Percentiles rank a stretch among this genome's conserved stretches.
Conservation (phyloP, 2,113 vertebrate species). For the Oreochromis tanganicae region DNA sequence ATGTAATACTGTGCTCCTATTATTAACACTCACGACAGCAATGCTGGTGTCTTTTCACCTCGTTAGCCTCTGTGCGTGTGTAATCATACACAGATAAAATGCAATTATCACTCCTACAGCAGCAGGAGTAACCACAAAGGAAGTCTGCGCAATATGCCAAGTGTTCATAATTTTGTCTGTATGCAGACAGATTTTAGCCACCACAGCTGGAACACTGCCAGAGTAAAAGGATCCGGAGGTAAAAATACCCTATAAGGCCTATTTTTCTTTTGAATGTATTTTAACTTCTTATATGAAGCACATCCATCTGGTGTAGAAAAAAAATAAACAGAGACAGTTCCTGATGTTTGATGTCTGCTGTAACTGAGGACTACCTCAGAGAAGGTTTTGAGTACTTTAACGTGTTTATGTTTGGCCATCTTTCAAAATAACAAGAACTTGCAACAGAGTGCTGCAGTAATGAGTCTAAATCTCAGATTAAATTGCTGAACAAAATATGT, state of each 20-base stretch:
- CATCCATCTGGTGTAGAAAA: background rate
- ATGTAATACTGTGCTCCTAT: background rate
- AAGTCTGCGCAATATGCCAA: background rate
- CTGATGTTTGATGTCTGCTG: background rate
- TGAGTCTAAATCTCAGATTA: background rate
- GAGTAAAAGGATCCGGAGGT: background rate
- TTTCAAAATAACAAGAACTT: background rate
- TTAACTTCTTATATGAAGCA: background rate
- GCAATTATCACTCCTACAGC: background rate
- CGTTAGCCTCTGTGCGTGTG: accelerated
- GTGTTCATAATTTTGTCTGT: background rate
- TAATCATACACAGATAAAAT: background rate
- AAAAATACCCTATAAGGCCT: background rate
- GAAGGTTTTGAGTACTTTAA: background rate
- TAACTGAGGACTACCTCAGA: background rate
- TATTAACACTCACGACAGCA: background rate
- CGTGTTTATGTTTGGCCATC: background rate
- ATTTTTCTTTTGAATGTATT: background rate
- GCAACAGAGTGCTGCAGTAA: background rate
- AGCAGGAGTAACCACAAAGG: background rate
- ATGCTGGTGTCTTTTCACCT: background rate
- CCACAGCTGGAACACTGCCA: background rate
- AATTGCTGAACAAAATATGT: background rate
- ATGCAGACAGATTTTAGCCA: background rate
- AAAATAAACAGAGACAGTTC: background rate